phyloP scores from a whole-genome alignment of 1,140 invertebrate species.

The Leguminivora glycinivorella region DNA sequence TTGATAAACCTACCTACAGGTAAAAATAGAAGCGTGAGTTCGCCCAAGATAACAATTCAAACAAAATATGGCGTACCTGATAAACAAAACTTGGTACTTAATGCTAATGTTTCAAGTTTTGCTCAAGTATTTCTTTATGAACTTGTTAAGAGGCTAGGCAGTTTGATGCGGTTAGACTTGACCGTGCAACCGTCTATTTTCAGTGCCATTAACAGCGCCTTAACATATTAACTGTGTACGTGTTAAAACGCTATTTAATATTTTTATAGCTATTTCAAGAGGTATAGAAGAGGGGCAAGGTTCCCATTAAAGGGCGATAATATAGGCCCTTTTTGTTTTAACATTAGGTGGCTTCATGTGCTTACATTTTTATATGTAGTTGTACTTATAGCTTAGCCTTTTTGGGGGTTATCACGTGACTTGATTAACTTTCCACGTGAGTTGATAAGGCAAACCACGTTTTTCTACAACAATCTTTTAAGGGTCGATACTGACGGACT shows the following conservation, averaged over 20 bases:
- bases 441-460: conserved; percentile 40
- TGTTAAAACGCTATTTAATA: conserved; percentile 14
- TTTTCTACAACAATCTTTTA: background rate
- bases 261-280: background rate
- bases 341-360: background rate
- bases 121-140: conserved; percentile 4
- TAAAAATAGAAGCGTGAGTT: no score
- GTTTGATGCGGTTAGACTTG: conserved; percentile 14
- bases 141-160: background rate
- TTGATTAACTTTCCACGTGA: conserved; percentile 54
- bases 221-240: background rate
- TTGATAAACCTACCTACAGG: no score
- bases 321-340: background rate
- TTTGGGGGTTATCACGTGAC: conserved; percentile 46
- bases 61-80: background rate
- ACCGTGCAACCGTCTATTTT: conserved; percentile 5
- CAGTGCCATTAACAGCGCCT: background rate
- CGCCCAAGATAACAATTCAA: no score
- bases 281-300: background rate
- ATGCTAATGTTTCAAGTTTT: background rate
- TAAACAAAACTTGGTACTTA: background rate
- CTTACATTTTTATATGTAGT: background rate
- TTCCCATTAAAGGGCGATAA: background rate
- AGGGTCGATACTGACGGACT: no score
- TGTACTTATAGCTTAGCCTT: background rate